Conservation (phyloP, 2,113 vertebrate species). For the Hystrix cristata region DNA sequence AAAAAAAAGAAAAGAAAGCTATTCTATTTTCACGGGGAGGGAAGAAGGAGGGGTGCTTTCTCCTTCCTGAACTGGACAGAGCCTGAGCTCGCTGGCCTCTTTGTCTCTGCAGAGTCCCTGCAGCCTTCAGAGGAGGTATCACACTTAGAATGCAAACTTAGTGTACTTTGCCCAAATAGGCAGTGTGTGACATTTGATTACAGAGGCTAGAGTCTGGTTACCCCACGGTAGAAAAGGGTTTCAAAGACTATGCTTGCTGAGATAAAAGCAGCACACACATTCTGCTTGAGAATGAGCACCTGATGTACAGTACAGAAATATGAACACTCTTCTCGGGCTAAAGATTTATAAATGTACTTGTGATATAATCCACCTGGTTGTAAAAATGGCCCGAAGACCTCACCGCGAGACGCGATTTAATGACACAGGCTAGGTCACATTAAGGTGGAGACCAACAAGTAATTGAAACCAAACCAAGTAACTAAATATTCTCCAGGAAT, state of each 20-base stretch:
- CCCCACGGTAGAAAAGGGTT: neutral
- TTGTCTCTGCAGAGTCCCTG: neutral
- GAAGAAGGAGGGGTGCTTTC: neutral
- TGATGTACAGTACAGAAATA: conserved; percentile 36
- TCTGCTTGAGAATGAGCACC: neutral
- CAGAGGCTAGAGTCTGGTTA: conserved; percentile 39
- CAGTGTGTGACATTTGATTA: neutral
- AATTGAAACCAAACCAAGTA: conserved; percentile 52
- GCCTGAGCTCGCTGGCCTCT: neutral
- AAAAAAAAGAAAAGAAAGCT: neutral
- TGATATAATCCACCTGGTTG: conserved; percentile 57
- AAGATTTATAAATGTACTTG: conserved; percentile 37
- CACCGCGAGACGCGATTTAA: conserved; percentile 39
- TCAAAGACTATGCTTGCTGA: conserved; percentile 27
- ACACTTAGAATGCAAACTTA: neutral
- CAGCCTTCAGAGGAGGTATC: conserved; percentile 45
- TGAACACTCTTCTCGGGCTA: neutral
- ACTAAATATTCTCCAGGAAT: conserved; percentile 46
- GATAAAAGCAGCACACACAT: neutral
- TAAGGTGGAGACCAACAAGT: conserved; percentile 11
- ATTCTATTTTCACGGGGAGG: neutral
- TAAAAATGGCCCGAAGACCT: conserved; percentile 11
- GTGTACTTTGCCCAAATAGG: neutral
- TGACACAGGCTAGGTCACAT: neutral
- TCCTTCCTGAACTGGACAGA: neutral